These are phyloP conservation scores for Zaprionus ornatus DNA, from an alignment of 1,140 invertebrate species.

Conservation along the genomic window DNA sequence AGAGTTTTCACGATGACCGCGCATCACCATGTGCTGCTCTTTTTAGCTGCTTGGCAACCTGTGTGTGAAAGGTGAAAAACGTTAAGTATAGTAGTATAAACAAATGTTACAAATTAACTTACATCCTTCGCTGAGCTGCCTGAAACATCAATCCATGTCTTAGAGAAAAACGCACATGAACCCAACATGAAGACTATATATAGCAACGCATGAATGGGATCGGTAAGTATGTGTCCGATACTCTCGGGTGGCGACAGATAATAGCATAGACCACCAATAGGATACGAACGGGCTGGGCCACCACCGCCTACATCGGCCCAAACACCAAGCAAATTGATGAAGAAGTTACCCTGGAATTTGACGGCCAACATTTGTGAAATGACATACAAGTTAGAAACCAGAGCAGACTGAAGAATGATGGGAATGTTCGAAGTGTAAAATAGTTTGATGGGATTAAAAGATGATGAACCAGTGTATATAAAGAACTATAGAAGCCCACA, in stretches of 20 bases:
- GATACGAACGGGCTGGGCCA: slow-evolving; percentile 97
- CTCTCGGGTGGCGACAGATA: slow-evolving; percentile 99
- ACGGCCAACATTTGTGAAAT: slow-evolving; percentile 99
- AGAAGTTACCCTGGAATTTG: slow-evolving; percentile 98
- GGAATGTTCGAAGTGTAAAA: slow-evolving; percentile 99
- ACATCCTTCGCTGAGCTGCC: slow-evolving; percentile 99
- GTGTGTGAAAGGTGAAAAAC: slow-evolving; percentile 8
- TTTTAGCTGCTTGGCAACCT: slow-evolving; percentile 99
- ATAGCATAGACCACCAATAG: slow-evolving; percentile 98
- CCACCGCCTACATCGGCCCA: slow-evolving; percentile 99
- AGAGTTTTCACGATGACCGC: slow-evolving; percentile 98
- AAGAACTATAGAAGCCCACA: too few relatives aligned
- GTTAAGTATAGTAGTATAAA: background rate
- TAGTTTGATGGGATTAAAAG: slow-evolving; percentile 91
- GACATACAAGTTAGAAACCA: slow-evolving; percentile 99
- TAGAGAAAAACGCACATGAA: slow-evolving; percentile 99
- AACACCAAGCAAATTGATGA: slow-evolving; percentile 98
- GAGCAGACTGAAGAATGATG: slow-evolving; percentile 99
- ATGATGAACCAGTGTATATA: background rate
- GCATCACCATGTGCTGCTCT: slow-evolving; percentile 99
- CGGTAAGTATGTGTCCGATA: slow-evolving; percentile 96
- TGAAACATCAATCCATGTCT: slow-evolving; percentile 99
- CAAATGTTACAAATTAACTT: slow-evolving; percentile 82
- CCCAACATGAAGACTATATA: slow-evolving; percentile 99
- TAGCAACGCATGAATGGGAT: slow-evolving; percentile 97